These are phyloP conservation scores for Agriotes lineatus DNA, from an alignment of 2,888 invertebrate species.

Conservation along the genomic window DNA sequence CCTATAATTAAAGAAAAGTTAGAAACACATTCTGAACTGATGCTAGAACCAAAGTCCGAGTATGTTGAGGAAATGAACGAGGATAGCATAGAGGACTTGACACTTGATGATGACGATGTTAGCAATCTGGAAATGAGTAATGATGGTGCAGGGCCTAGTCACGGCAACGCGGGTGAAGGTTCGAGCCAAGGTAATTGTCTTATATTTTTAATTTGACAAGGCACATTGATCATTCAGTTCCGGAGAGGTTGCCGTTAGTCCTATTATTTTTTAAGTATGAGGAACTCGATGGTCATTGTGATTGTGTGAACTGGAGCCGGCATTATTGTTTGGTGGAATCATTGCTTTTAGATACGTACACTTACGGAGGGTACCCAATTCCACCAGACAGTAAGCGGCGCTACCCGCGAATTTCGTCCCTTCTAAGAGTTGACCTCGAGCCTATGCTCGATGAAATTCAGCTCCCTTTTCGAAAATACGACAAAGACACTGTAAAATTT, in stretches of 20 bases:
- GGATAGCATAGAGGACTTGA: conserved; percentile 87
- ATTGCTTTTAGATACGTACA: conserved; percentile 52
- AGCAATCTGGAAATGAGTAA: conserved; percentile 80
- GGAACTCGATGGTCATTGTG: conserved; percentile 12
- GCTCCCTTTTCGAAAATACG: conserved; percentile 63
- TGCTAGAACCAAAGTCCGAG: conserved; percentile 81
- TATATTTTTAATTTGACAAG: neutral
- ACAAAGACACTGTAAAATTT: conserved; percentile 65
- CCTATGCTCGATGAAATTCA: conserved; percentile 47
- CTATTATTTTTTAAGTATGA: too few species aligned
- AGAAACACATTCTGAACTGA: conserved; percentile 70
- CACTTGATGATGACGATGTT: conserved; percentile 84
- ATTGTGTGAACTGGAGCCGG: neutral
- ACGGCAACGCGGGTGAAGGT: conserved; percentile 77
- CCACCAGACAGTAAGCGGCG: conserved; percentile 53
- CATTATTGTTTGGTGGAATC: conserved; percentile 56
- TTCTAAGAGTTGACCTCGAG: conserved; percentile 42
- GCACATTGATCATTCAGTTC: conserved; percentile 5
- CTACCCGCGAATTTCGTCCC: neutral
- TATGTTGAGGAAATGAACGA: conserved; percentile 76
- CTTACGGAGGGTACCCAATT: conserved; percentile 47
- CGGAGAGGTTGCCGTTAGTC: too few species aligned
- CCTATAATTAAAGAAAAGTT: conserved; percentile 69
- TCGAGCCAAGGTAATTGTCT: conserved; percentile 74
- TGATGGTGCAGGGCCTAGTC: conserved; percentile 78